Percentiles rank a stretch among this genome's conserved stretches.
These are phyloP conservation scores for Clepsis dumicolana DNA, from an alignment of 2,888 invertebrate genomes.

Conservation along the genomic window DNA sequence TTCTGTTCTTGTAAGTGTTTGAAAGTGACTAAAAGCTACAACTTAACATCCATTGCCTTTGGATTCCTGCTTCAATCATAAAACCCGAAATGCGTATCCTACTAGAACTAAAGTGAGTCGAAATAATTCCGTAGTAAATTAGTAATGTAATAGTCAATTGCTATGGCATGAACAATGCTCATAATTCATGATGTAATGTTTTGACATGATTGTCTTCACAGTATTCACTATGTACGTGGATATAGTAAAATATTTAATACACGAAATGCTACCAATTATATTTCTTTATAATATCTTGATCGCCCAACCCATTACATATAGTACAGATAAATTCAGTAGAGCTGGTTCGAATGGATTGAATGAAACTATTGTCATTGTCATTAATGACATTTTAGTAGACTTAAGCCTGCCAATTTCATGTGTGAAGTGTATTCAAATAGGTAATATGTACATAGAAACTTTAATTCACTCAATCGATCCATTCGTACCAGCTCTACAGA, in stretches of 20 bases:
- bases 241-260: neutral
- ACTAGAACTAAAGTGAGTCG: neutral
- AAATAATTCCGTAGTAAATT: neutral
- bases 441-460: too few species aligned
- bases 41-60: neutral
- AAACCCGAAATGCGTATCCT: neutral
- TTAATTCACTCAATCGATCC: too few species aligned
- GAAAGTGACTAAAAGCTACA: neutral
- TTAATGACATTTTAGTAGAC: too few species aligned
- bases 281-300: neutral
- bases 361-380: too few species aligned
- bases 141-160: conserved; percentile 5
- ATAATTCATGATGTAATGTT: neutral
- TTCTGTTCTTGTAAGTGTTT: neutral
- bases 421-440: too few species aligned
- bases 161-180: neutral
- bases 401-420: too few species aligned
- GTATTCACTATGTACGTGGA: conserved; percentile 1
- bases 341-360: too few species aligned
- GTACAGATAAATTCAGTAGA: too few species aligned
- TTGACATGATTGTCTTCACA: conserved; percentile 3
- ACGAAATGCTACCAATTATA: neutral
- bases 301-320: neutral
- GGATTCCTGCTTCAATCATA: neutral
- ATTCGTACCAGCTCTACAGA: too few species aligned